These are phyloP conservation scores for Imbricaverruca yamaguchii DNA, from an alignment of 2,888 invertebrate species.

Conservation along the genomic window DNA sequence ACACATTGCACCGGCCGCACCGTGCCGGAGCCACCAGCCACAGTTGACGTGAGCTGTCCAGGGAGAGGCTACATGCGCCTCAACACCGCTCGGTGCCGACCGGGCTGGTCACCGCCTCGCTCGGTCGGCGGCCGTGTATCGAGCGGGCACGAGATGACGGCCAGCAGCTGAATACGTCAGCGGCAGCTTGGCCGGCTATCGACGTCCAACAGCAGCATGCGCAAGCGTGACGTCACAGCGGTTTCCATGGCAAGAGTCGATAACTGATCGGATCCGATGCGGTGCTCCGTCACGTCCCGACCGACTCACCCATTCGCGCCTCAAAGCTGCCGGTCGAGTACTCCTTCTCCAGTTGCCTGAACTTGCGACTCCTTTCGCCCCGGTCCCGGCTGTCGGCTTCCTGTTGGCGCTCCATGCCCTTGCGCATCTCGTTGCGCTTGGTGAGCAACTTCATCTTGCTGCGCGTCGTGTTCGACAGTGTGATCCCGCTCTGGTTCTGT, in stretches of 20 bases:
- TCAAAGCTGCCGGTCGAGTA: background rate
- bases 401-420: conserved; percentile 29
- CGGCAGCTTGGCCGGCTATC: background rate
- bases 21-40: no score
- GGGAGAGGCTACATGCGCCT: no score
- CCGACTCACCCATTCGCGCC: background rate
- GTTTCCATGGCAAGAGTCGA: background rate
- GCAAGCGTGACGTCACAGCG: background rate
- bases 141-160: no score
- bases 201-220: background rate
- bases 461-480: conserved; percentile 30
- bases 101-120: no score
- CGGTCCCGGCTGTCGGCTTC: background rate
- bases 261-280: background rate
- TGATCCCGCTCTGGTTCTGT: conserved; percentile 16
- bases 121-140: no score
- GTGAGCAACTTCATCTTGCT: conserved; percentile 32
- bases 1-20: no score
- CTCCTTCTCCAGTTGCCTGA: background rate
- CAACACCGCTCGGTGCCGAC: no score
- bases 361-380: background rate
- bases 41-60: no score
- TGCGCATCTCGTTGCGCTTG: conserved; percentile 32
- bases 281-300: background rate
- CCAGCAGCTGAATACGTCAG: background rate